Conservation (phyloP, 2,888 invertebrate species). For the Leptinotarsa peninsularis region DNA sequence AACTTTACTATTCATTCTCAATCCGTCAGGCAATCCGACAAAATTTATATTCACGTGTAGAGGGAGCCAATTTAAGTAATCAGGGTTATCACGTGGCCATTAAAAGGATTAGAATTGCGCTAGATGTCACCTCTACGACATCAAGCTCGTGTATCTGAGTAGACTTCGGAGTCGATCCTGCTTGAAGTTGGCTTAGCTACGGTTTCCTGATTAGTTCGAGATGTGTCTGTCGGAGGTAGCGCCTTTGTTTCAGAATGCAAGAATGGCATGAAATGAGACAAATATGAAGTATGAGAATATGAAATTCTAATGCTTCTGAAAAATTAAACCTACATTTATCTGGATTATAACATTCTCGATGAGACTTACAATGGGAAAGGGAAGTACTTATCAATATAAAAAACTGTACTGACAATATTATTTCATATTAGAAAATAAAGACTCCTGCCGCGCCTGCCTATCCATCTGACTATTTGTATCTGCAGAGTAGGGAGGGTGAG, state of each 20-base stretch:
- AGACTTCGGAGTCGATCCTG: slow-evolving; percentile 59
- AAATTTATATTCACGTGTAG: slow-evolving; percentile 67
- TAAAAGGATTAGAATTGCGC: slow-evolving; percentile 73
- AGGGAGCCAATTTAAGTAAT: slow-evolving; percentile 79
- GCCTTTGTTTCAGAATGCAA: background rate
- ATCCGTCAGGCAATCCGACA: slow-evolving; percentile 39
- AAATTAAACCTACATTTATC: no score
- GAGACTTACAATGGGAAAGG: no score
- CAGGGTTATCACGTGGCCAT: slow-evolving; percentile 77
- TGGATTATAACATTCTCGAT: no score
- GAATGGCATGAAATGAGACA: no score
- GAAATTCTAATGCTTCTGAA: no score
- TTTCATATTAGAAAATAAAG: no score
- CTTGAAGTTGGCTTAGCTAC: slow-evolving; percentile 58
- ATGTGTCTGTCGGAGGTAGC: slow-evolving; percentile 37
- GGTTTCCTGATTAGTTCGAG: slow-evolving; percentile 42
- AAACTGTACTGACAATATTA: no score
- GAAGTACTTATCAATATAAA: no score
- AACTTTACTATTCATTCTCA: slow-evolving; percentile 18
- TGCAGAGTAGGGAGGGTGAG: no score
- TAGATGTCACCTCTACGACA: slow-evolving; percentile 63
- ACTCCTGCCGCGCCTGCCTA: no score
- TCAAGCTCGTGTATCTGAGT: slow-evolving; percentile 61
- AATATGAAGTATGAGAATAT: no score
- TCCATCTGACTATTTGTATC: no score